Evolutionary conservation across 2,113 vertebrate species (phyloP), one percentile per base, ranked within the genome.

Genomic region (Corythornis madagascariensis): DNA sequence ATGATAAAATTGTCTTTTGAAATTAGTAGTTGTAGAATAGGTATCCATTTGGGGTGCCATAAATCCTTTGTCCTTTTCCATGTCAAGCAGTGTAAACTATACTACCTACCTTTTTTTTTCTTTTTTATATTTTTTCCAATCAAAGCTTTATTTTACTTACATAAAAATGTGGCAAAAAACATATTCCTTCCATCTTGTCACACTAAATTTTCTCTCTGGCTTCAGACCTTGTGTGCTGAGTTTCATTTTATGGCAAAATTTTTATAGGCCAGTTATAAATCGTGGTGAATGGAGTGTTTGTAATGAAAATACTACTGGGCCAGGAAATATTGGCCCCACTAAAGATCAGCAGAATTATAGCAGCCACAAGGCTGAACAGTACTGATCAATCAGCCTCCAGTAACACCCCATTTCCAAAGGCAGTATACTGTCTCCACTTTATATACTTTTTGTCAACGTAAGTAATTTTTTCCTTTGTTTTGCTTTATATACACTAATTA

Each of bases 221-320:
- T 82, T 92, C 50, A 89, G 85, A 65, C 16, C 6, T 86, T 42
- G 19, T 78, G 35, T 74, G 48, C 79, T 52, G 26, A 86, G 40
- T 95, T 88, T 90, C 53, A 72, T 69, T 88, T 95, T 82, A 90
- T 52, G 59, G 61, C 52, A 38, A 13, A 40, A 81, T 83, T 92
- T 95, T 93, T 61, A 88, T 60, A 60, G 11, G n/a, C 11, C 64
- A 45, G 43, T 86, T 83, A 45, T 93, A 83, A 94, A 67, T 92
- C 88, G 83, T 69, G 75, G 53, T 90, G 88, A 95, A 86, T 64
- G 18, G 25, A 88, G 38, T 77, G 33, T 94, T 93, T 91, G 45
- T 81, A 86, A 81, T 86, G 31, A 83, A 94, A 88, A 95, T 93
- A 63, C 60, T 77, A 59, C 43, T 2, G 5, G 65, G 13, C 17